Evolutionary conservation across 2,888 invertebrate species (phyloP).

Genomic region (Rapana venosa): DNA sequence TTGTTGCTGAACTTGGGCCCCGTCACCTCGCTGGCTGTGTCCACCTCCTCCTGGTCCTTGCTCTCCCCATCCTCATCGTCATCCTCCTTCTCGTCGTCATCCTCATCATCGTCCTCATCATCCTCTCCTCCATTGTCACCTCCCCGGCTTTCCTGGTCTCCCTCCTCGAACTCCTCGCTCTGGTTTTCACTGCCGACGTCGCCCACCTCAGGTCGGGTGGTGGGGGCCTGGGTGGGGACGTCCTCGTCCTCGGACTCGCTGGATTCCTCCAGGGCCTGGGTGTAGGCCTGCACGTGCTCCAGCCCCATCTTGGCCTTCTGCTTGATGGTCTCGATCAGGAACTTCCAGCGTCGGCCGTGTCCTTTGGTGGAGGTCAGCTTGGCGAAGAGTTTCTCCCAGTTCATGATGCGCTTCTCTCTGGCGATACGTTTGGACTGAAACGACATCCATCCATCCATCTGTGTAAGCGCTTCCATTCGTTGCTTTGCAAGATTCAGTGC

Average conservation of each 20-base stretch:
- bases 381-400: slow-evolving; percentile 78
- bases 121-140: slow-evolving; percentile 23
- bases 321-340: slow-evolving; percentile 76
- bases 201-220: slow-evolving; percentile 46
- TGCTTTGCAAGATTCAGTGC: too few relatives aligned
- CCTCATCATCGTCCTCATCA: slow-evolving; percentile 27
- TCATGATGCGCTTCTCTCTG: slow-evolving; percentile 75
- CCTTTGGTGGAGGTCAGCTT: slow-evolving; percentile 74
- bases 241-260: slow-evolving; percentile 67
- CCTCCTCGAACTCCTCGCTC: slow-evolving; percentile 44
- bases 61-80: slow-evolving; percentile 58
- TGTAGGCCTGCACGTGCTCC: slow-evolving; percentile 71
- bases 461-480: too few relatives aligned
- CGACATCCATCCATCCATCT: slow-evolving; percentile 32
- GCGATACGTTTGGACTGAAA: slow-evolving; percentile 74
- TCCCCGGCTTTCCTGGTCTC: slow-evolving; percentile 36
- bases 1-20: slow-evolving; percentile 16
- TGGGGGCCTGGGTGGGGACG: slow-evolving; percentile 46
- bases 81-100: slow-evolving; percentile 33
- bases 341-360: slow-evolving; percentile 78
- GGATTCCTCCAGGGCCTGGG: slow-evolving; percentile 65
- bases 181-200: slow-evolving; percentile 54
- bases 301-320: slow-evolving; percentile 75
- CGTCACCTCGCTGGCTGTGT: slow-evolving; percentile 43
- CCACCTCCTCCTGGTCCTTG: slow-evolving; percentile 49